Conservation (phyloP, 2,888 invertebrate genomes). For the Lacanobia oleracea region DNA sequence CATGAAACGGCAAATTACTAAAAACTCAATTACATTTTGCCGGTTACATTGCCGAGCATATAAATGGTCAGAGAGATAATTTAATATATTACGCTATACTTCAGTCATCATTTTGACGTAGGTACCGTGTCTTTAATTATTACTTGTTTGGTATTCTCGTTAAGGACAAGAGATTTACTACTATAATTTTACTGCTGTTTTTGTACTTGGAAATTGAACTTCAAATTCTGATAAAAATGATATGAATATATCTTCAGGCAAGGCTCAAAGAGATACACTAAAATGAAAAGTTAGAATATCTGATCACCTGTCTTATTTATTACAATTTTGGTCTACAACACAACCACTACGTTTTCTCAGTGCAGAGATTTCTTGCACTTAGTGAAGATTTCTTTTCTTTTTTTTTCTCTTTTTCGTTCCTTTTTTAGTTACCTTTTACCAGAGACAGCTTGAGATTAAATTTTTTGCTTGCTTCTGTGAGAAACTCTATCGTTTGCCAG, state of each 20-base stretch:
- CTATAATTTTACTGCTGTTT: not conserved
- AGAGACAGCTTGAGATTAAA: no score
- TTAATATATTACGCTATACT: constrained; percentile 49
- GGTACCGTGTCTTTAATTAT: constrained; percentile 60
- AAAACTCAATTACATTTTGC: constrained; percentile 47
- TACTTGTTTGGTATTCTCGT: constrained; percentile 35
- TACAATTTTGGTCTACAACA: not conserved
- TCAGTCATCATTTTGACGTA: constrained; percentile 61
- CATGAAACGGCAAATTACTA: constrained; percentile 44
- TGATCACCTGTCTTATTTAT: no score
- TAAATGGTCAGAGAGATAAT: constrained; percentile 55
- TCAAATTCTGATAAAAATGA: no score
- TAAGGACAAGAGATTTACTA: constrained; percentile 4
- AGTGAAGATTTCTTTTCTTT: no score
- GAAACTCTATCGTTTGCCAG: no score
- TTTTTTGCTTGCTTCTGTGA: no score
- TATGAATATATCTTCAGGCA: no score
- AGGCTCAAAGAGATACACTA: no score
- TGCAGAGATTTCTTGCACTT: constrained; percentile 1
- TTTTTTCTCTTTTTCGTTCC: no score
- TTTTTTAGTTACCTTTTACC: no score
- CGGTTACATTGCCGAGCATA: constrained; percentile 26
- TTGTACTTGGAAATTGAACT: not conserved
- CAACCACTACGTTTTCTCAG: not conserved
- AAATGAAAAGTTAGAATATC: no score